These are phyloP conservation scores for Brachionus sp. DNA, from an alignment of 1,140 invertebrate species.

Conservation along the genomic window DNA sequence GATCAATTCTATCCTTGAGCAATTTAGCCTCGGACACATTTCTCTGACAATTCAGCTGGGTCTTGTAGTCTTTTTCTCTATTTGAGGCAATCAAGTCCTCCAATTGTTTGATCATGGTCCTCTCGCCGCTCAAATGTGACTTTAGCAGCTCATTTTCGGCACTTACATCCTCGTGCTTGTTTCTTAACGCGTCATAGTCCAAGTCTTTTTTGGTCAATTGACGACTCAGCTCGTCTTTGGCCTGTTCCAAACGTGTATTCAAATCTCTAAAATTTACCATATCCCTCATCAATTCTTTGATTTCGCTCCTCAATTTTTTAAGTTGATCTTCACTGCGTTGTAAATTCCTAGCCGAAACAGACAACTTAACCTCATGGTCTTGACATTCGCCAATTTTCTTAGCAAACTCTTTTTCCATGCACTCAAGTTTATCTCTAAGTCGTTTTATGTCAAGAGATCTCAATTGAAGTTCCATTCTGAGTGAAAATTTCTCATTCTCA, in stretches of 20 bases:
- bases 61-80: constrained; percentile 58
- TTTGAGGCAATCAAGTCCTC: constrained; percentile 55
- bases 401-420: constrained; percentile 55
- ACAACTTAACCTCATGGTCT: constrained; percentile 56
- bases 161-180: constrained; percentile 53
- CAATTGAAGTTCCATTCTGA: constrained; percentile 56
- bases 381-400: constrained; percentile 55
- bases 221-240: constrained; percentile 56
- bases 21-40: constrained; percentile 57
- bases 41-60: constrained; percentile 55
- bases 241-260: constrained; percentile 54
- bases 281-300: constrained; percentile 52
- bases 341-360: constrained; percentile 53
- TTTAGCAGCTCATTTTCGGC: constrained; percentile 54
- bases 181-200: constrained; percentile 56
- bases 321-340: constrained; percentile 55
- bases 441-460: constrained; percentile 55
- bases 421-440: constrained; percentile 54
- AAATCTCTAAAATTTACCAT: constrained; percentile 56
- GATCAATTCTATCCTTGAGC: constrained; percentile 56
- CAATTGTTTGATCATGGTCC: constrained; percentile 52
- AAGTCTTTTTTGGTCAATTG: constrained; percentile 52
- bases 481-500: constrained; percentile 57
- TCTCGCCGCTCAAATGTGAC: constrained; percentile 53
- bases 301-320: constrained; percentile 53